phyloP scores from a whole-genome alignment of 2,113 vertebrate genomes.

The Clarias batrachus region DNA sequence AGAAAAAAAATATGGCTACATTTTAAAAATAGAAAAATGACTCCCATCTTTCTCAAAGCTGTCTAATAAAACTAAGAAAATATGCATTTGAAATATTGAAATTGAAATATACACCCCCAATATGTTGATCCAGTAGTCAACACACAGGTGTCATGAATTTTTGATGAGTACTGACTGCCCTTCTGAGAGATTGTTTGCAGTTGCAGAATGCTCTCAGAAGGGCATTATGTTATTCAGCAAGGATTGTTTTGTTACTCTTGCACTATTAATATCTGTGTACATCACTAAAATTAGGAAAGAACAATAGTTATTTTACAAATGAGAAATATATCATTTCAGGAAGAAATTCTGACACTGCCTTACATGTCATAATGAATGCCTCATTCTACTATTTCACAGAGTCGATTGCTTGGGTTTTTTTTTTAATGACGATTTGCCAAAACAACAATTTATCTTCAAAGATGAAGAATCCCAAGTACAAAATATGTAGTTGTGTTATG shows the following conservation, averaged over 20 bases:
- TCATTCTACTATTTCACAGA: background rate
- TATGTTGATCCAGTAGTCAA: background rate
- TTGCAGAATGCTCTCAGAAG: no score
- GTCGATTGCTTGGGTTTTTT: background rate
- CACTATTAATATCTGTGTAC: background rate
- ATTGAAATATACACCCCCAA: background rate
- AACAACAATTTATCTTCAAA: background rate
- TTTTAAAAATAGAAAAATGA: constrained; percentile 20
- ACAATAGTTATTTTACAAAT: background rate
- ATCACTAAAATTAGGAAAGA: background rate
- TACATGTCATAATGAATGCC: background rate
- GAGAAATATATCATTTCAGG: background rate
- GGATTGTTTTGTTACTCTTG: background rate
- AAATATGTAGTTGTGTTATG: background rate
- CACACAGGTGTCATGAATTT: background rate
- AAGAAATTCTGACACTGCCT: no score
- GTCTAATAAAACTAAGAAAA: constrained; percentile 44
- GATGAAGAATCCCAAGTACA: background rate
- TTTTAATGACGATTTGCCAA: background rate
- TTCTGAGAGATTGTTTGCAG: background rate
- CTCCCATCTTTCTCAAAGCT: constrained; percentile 8
- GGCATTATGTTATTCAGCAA: background rate
- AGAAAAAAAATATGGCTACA: background rate
- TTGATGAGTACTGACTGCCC: background rate
- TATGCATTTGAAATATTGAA: constrained; percentile 38